A percentile compares a stretch with the other conserved stretches of the same genome.
These are phyloP conservation scores for Stenopsyche tienmushanensis DNA, from an alignment of 1,140 invertebrate genomes.

Conservation along the genomic window DNA sequence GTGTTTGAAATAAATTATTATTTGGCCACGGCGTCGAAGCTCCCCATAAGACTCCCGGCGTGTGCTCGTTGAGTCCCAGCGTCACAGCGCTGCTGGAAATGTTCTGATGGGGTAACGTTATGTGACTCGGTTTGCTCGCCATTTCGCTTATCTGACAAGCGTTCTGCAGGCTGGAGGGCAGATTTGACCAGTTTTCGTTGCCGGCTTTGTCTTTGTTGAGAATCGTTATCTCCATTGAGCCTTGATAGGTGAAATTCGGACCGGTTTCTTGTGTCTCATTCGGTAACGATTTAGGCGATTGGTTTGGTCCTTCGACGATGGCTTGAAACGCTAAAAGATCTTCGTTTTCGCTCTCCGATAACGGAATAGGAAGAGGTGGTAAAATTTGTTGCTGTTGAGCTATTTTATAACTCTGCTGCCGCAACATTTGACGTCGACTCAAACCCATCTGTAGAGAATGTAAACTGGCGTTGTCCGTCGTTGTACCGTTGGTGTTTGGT, in stretches of 20 bases:
- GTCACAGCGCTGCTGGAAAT: constrained; percentile 40
- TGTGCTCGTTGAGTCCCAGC: constrained; percentile 36
- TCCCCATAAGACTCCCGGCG: constrained; percentile 47
- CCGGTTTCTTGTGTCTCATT: constrained; percentile 48
- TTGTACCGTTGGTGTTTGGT: constrained; percentile 48
- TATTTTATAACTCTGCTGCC: constrained; percentile 78
- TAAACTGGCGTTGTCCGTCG: constrained; percentile 47
- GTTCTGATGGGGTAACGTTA: constrained; percentile 36
- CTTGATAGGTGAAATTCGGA: constrained; percentile 51
- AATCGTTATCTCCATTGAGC: constrained; percentile 55
- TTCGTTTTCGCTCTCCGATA: constrained; percentile 60
- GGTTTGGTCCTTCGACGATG: constrained; percentile 56
- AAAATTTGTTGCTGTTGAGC: constrained; percentile 73
- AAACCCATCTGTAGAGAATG: constrained; percentile 55
- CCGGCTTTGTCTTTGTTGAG: constrained; percentile 53
- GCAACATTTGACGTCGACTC: constrained; percentile 67
- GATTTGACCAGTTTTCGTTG: constrained; percentile 59
- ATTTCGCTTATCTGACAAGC: constrained; percentile 63
- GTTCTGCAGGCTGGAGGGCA: constrained; percentile 59
- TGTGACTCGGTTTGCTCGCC: constrained; percentile 45
- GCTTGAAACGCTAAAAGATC: constrained; percentile 62
- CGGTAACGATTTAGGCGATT: constrained; percentile 46
- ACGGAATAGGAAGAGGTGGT: constrained; percentile 56
- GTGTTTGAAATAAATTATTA: constrained; percentile 51
- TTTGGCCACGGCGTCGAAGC: constrained; percentile 48